Base-by-base conservation (phyloP, 2,113 vertebrate genomes). In the Nettapus auritus region DNA sequence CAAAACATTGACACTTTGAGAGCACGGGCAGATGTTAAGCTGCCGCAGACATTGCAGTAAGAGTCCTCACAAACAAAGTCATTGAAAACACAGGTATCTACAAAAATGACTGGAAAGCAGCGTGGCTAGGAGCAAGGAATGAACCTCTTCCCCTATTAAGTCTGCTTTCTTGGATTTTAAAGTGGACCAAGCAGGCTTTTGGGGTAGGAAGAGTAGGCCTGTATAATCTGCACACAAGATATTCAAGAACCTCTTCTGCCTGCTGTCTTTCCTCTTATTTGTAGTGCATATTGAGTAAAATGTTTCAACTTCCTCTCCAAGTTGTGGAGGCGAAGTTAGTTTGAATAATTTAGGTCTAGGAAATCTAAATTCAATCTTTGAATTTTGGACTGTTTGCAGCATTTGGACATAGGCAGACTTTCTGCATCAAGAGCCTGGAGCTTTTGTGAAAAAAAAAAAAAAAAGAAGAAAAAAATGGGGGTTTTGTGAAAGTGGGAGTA, bases 131-230 rank as follows among this genome's bases (percentile, higher is more conserved):
- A 86, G 3, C 6, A 33, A 26, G 25, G 18, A 40, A 40, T 8
- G 16, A 22, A 2, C 5, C 0, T 60, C 11, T 26, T 48, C 11
- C 22, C 40, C 21, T 5, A 11, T 62, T 40, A 63, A 56, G 2
- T 31, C 13, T 33, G 9, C 11, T 25, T 9, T 28, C 68, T 46
- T 70, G 42, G 68, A 8, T 22, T 42, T 12, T 13, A 11, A 63
- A 4, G 4, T 68, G 26, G 14, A 33, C 29, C 33, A 25, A 55
- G 38, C 0, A 0, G 12, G 4, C 8, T 59, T 15, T 9, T 29
- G 28, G 36, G 5, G 11, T 21, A 55, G 15, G 42, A 76, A 80
- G 13, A 55, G 2, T 4, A 6, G 1, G 3, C 40, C 26, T 67
- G 6, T 34, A 62, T 62, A 40, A 88, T 64, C 17, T 11, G 4